phyloP scores from a whole-genome alignment of 2,888 invertebrate genomes.

The Amphipoea oculea region DNA sequence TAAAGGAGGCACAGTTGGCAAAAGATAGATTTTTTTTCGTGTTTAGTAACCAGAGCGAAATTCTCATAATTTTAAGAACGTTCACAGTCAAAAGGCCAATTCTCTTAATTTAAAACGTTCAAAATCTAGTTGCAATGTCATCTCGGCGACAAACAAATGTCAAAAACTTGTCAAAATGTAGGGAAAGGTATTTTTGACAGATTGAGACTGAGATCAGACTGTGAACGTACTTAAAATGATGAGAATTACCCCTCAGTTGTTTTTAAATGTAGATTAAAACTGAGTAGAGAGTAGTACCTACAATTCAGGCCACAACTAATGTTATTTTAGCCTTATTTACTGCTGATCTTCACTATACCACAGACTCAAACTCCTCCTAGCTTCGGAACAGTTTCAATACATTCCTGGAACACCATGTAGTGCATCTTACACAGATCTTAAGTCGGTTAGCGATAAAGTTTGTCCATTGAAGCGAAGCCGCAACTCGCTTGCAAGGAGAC shows the following conservation, averaged over 20 bases:
- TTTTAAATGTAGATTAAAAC: not conserved
- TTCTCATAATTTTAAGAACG: no score
- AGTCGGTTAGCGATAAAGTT: slow-evolving; percentile 81
- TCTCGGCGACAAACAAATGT: no score
- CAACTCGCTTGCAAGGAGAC: slow-evolving; percentile 80
- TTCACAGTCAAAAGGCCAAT: no score
- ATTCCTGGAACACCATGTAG: slow-evolving; percentile 49
- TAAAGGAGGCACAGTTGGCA: slow-evolving; percentile 35
- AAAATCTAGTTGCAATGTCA: no score
- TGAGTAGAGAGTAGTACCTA: no score
- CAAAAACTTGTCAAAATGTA: no score
- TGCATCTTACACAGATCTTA: slow-evolving; percentile 64
- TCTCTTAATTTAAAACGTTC: no score
- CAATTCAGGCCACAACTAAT: not conserved
- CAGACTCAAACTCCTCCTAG: slow-evolving; percentile 12
- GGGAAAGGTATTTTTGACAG: no score
- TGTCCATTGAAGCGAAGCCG: slow-evolving; percentile 75
- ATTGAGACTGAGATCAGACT: no score
- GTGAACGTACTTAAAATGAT: no score
- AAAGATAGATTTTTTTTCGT: slow-evolving; percentile 24
- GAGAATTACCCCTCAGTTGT: not conserved
- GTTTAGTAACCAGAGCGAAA: not conserved
- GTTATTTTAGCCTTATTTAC: slow-evolving; percentile 13
- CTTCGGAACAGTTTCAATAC: slow-evolving; percentile 37
- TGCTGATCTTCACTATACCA: slow-evolving; percentile 21